Conservation (phyloP, 2,113 vertebrate genomes). For the Cisticola juncidis region DNA sequence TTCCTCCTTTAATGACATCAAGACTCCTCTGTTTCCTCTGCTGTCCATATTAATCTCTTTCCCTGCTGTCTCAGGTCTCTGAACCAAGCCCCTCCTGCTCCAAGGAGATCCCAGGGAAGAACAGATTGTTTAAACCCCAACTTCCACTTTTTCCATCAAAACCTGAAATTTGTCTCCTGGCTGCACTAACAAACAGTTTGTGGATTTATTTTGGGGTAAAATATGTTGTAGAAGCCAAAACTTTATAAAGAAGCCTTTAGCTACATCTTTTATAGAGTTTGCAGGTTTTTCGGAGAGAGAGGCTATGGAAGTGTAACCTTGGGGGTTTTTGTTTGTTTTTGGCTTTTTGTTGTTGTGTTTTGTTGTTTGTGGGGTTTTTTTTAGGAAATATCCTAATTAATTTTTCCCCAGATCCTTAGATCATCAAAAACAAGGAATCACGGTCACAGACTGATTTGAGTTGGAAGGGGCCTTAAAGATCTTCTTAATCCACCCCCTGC, state of each 20-base stretch:
- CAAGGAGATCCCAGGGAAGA: neutral
- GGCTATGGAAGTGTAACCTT: neutral
- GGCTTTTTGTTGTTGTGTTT: no score
- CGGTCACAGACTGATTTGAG: neutral
- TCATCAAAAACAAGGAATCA: neutral
- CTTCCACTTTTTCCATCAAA: neutral
- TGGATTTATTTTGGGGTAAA: neutral
- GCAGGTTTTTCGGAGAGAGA: neutral
- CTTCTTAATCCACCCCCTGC: accelerated
- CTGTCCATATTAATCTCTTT: neutral
- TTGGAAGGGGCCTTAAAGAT: neutral
- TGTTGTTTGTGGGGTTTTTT: neutral
- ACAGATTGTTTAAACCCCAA: neutral
- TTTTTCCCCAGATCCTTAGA: neutral
- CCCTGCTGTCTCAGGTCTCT: neutral
- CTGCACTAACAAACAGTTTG: neutral
- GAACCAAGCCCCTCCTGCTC: neutral
- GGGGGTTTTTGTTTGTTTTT: no score
- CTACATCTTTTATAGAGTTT: neutral
- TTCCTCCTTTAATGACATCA: neutral
- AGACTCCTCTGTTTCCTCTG: neutral
- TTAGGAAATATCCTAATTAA: neutral
- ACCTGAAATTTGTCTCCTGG: neutral
- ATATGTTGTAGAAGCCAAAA: neutral
- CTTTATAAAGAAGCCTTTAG: neutral